Evolutionary conservation across 2,888 invertebrate genomes (phyloP), one percentile per base, ranked within the genome.

Genomic region (Agrochola circellaris): DNA sequence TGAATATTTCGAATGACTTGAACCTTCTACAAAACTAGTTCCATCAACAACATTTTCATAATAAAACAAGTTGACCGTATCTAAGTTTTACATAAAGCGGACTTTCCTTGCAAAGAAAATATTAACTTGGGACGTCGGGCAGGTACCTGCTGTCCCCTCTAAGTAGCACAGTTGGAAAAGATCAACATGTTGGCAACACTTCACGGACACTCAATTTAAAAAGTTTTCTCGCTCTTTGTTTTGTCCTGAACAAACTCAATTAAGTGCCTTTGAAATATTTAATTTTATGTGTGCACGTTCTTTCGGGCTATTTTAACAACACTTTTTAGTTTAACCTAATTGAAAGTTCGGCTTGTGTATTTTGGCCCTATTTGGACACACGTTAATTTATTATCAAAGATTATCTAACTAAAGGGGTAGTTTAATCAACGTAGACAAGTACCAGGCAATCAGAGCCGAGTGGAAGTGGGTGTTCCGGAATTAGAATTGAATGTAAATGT

Each of bases 401-500:
- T 88, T 83, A 88, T 85, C 88, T 83, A 30, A 85, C 90, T 86
- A 85, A 84, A 90, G 91, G 90, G 90, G 89, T 91, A 92, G 95
- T 95, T 96, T 96, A 96, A 96, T 96, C 96, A 96, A 95, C 90
- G 92, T 86, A 86, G 91, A 94, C 95, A 94, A 94, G 93, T 93
- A 94, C 93, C 93, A 95, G 94, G 96, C 95, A 96, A 96, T 96
- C 96, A 96, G 93, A 89, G 89, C 87, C 89, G 90, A 95, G 95
- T 95, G 94, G 94, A 89, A 94, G 92, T 93, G 94, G 95, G 94
- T 93, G 92, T 94, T 91, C 92, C 93, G 91, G 93, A 96, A 96
- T 96, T 96, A 96, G 96, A 96, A 96, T 96, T 96, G 96, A 96
- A 97, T 97, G 97, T 97, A 97, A 97, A 97, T 97, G 97, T 97